phyloP scores from a whole-genome alignment of 2,797 vertebrate species.

The Staurois parvus region DNA sequence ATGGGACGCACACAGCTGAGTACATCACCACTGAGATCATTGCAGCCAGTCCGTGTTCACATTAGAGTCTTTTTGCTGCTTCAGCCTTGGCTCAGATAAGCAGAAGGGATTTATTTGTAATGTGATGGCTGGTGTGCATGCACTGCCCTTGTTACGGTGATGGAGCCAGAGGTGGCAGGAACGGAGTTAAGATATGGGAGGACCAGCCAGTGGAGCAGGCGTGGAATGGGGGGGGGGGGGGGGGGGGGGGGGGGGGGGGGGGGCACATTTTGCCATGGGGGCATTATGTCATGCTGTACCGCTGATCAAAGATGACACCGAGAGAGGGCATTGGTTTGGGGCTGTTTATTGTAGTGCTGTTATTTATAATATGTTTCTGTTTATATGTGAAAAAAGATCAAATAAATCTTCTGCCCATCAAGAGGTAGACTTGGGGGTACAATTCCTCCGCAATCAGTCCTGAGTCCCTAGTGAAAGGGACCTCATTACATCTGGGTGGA shows the following conservation, averaged over 20 bases:
- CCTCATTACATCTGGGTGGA: no score
- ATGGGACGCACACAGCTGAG: no score
- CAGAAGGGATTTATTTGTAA: neutral
- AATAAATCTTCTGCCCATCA: no score
- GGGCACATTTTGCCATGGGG: conserved; percentile 41
- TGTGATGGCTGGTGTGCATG: neutral
- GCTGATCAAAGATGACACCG: conserved; percentile 49
- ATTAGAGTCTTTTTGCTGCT: no score
- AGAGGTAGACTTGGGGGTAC: no score
- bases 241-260: neutral
- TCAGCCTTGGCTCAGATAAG: no score
- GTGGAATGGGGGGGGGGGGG: no score
- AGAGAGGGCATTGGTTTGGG: neutral
- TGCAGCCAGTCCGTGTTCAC: no score
- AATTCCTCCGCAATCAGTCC: no score
- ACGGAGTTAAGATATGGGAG: conserved; percentile 24
- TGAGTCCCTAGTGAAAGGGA: no score
- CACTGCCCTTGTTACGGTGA: neutral
- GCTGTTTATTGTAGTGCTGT: neutral
- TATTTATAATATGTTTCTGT: neutral
- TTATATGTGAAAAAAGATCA: no score
- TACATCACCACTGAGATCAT: no score
- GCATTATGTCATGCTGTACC: conserved; percentile 2
- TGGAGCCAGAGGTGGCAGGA: conserved; percentile 1
- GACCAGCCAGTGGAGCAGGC: conserved; percentile 17